Evolutionary conservation across 2,113 vertebrate species (phyloP), one percentile per base, ranked within the genome.

Genomic region (Xenopus borealis): DNA sequence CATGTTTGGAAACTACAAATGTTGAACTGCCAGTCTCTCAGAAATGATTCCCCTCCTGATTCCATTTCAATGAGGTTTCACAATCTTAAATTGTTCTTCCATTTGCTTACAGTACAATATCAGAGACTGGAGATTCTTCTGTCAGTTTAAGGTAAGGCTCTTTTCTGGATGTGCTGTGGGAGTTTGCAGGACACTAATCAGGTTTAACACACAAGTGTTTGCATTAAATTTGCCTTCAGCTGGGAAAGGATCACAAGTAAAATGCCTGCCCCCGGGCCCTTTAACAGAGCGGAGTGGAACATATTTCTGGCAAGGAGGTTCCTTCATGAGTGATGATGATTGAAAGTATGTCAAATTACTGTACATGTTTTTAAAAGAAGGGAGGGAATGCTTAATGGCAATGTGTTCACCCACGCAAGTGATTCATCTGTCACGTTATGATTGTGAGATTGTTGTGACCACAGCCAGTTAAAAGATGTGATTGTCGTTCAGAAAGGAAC

Each of bases 401-500:
- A 76, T 13, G 81, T 80, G 71, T 78, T 82, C 84, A 81, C 68
- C 74, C 82, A 80, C 80, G 82, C 78, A 75, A 18, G 52, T 88
- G 86, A 88, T 82, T 87, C 85, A 88, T 74, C 62, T 65, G 59
- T 75, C 83, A 79, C 80, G 61, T 19, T 81, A 71, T 27, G 66
- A 80, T 80, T 88, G 81, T 80, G 78, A 82, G 73, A 83, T 82
- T 85, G 83, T 81, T 71, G 64, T 80, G 82, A 67, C 73, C 77
- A 70, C 83, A 78, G 71, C 79, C 81, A 84, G 80, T 33, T 80
- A 72, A 79, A 66, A 78, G 78, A 83, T 78, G 33, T 76, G 80
- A 79, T 79, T 20, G 69, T 11, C 57, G 55, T 23, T 46, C 73
- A 78, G 61, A 77, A 55, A 70, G 10, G 47, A 50, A 50, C 47